These are phyloP conservation scores for Nibea coibor DNA, from an alignment of 2,113 vertebrate genomes.

Conservation along the genomic window DNA sequence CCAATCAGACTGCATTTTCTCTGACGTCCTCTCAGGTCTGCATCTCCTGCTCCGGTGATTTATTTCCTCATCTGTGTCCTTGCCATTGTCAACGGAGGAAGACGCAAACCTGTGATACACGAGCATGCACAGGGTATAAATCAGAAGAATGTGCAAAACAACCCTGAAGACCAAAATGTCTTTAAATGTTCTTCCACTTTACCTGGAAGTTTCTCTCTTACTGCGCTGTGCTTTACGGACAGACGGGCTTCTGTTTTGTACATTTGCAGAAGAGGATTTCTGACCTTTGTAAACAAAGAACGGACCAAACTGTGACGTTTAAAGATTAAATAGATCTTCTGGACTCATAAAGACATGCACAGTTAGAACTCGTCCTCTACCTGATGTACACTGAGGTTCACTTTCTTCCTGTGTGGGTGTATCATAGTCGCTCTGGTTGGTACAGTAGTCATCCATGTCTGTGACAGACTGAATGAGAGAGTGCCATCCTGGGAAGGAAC, in stretches of 20 bases:
- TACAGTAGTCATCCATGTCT: slow-evolving; percentile 28
- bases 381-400: slow-evolving; percentile 29
- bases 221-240: slow-evolving; percentile 11
- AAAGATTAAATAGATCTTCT: background rate
- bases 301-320: background rate
- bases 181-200: background rate
- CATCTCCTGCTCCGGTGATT: slow-evolving; percentile 16
- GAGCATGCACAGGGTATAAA: slow-evolving; percentile 3
- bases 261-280: slow-evolving; percentile 8
- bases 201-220: slow-evolving; percentile 67
- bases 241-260: slow-evolving; percentile 15
- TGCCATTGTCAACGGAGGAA: slow-evolving; percentile 31
- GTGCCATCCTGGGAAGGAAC: slow-evolving; percentile 43
- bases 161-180: background rate
- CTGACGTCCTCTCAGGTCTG: slow-evolving; percentile 33
- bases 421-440: slow-evolving; percentile 55
- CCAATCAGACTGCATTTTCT: slow-evolving; percentile 49
- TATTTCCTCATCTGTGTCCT: slow-evolving; percentile 56
- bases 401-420: slow-evolving; percentile 44
- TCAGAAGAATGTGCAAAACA: background rate
- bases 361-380: slow-evolving; percentile 29
- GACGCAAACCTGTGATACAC: slow-evolving; percentile 22
- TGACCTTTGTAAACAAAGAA: slow-evolving; percentile 50
- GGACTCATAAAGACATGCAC: background rate
- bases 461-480: slow-evolving; percentile 50